Percentiles rank a stretch among this genome's conserved stretches.
These are phyloP conservation scores for Ericerus pela DNA, from an alignment of 1,140 invertebrate species.

Conservation along the genomic window DNA sequence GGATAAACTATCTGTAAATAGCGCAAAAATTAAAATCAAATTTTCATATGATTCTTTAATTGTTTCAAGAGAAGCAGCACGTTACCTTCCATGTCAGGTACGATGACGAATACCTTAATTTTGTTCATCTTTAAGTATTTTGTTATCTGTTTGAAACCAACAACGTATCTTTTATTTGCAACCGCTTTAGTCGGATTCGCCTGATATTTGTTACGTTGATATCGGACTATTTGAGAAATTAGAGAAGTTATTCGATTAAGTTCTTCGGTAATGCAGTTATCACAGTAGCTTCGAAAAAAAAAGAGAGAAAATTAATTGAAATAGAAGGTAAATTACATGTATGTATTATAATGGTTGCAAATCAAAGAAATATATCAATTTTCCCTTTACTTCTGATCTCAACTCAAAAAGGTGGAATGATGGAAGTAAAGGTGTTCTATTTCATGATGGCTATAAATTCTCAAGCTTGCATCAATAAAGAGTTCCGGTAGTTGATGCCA, in stretches of 20 bases:
- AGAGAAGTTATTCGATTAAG: neutral
- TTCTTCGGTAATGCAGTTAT: neutral
- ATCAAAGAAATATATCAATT: too few species aligned
- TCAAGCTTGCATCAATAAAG: too few species aligned
- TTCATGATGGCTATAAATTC: too few species aligned
- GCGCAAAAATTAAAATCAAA: neutral
- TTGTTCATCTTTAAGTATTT: slow-evolving; percentile 1
- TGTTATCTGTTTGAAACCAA: neutral
- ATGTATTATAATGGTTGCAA: too few species aligned
- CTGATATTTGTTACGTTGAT: neutral
- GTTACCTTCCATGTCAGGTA: slow-evolving; percentile 4
- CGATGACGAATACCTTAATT: neutral
- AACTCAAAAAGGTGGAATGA: too few species aligned
- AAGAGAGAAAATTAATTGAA: too few species aligned
- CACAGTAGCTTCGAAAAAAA: neutral
- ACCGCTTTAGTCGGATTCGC: neutral
- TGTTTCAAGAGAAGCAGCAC: neutral
- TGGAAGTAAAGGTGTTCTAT: too few species aligned
- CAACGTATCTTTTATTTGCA: neutral
- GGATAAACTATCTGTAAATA: neutral
- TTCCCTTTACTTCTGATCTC: too few species aligned
- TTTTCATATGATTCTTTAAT: neutral
- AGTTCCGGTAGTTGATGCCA: too few species aligned
- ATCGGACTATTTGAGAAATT: neutral
- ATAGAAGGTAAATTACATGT: neutral